A percentile compares a stretch with the other conserved stretches of the same genome.
Evolutionary conservation across 2,797 vertebrate species (phyloP).

Genomic region (Sebastolobus alascanus): DNA sequence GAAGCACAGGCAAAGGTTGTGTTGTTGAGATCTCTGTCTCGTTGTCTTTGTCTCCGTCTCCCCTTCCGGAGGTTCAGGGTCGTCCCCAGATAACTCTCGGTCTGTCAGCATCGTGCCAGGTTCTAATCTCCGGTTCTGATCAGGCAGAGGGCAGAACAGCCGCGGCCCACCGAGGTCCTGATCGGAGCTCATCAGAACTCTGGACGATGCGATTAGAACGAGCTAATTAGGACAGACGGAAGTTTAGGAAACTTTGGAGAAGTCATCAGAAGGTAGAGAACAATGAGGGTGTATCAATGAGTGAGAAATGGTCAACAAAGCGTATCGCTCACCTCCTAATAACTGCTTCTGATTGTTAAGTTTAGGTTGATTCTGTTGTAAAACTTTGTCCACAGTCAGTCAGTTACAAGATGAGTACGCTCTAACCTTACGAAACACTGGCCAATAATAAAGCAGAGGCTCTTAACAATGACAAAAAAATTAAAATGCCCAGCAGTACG

Average conservation of each 20-base stretch:
- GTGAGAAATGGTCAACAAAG: no score
- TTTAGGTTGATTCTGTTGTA: background rate
- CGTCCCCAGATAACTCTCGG: constrained; percentile 65
- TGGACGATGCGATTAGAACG: constrained; percentile 78
- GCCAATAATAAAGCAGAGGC: background rate
- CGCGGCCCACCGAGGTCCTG: constrained; percentile 67
- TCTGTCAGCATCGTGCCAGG: constrained; percentile 68
- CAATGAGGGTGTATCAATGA: no score
- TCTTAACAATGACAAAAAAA: constrained; percentile 24
- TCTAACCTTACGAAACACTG: background rate
- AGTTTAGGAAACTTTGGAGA: constrained; percentile 72
- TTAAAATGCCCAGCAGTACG: constrained; percentile 25
- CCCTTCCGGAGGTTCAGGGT: background rate
- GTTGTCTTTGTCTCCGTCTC: constrained; percentile 1
- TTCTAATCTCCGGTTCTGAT: constrained; percentile 69
- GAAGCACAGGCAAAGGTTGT: background rate
- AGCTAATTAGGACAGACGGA: constrained; percentile 80
- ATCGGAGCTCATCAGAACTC: constrained; percentile 73
- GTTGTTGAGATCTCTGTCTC: background rate
- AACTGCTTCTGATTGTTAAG: background rate
- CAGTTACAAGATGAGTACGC: background rate
- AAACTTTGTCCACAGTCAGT: background rate
- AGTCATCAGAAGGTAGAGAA: constrained; percentile 59
- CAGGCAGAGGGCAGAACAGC: constrained; percentile 74
- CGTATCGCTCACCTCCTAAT: background rate